Evolutionary conservation across 1,140 invertebrate genomes (phyloP).

Genomic region (Lepeophtheirus salmonis): DNA sequence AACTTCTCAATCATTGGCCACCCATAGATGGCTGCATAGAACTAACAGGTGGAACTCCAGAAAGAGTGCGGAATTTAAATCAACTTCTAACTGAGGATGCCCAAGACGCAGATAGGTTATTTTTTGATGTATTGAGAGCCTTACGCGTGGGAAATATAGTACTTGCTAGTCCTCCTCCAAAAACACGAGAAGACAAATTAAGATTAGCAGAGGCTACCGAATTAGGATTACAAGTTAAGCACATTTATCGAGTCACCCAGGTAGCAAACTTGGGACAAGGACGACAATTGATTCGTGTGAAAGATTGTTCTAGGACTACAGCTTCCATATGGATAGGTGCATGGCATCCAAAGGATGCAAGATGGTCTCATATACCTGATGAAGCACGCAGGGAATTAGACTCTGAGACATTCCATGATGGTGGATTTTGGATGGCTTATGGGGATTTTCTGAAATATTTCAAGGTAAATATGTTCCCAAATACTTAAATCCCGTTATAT

Average conservation of each 20-base stretch:
- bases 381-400: conserved; percentile 9
- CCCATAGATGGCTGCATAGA: conserved; percentile 18
- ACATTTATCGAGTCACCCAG: conserved; percentile 14
- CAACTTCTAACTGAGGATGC: background rate
- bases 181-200: background rate
- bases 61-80: conserved; percentile 1
- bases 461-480: background rate
- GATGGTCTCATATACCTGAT: conserved; percentile 14
- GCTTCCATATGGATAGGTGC: conserved; percentile 9
- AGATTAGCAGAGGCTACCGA: background rate
- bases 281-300: conserved; percentile 13
- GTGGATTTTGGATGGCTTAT: conserved; percentile 18
- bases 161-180: background rate
- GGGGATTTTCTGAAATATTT: conserved; percentile 15
- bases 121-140: conserved; percentile 12
- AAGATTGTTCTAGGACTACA: conserved; percentile 10
- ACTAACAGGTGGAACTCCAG: conserved; percentile 14
- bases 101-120: conserved; percentile 3
- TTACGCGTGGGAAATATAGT: conserved; percentile 10
- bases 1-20: conserved; percentile 11
- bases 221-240: conserved; percentile 5
- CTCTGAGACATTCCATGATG: conserved; percentile 14
- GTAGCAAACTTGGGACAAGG: conserved; percentile 17
- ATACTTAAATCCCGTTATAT: background rate
- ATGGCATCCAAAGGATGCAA: conserved; percentile 13